These are phyloP conservation scores for Trididemnum clinides DNA, from an alignment of 23 tunicate genomes.

Conservation along the genomic window DNA sequence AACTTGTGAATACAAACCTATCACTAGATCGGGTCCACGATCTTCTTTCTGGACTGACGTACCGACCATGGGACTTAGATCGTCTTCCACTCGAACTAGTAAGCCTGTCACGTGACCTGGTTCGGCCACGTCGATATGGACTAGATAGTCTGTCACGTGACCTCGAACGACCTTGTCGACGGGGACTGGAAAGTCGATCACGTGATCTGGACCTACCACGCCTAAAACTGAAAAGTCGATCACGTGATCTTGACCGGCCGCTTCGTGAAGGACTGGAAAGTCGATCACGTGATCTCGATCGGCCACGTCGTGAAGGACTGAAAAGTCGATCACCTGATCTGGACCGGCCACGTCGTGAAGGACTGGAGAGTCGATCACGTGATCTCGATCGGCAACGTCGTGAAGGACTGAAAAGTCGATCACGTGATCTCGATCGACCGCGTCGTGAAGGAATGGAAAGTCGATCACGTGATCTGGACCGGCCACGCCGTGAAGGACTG, in stretches of 20 bases:
- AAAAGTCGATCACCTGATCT: neutral
- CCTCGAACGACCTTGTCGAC: slow-evolving; percentile 45
- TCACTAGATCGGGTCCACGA: slow-evolving; percentile 66
- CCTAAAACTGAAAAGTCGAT: neutral
- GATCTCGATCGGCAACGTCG: slow-evolving; percentile 61
- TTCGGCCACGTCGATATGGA: slow-evolving; percentile 34
- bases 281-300: neutral
- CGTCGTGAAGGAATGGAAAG: slow-evolving; percentile 15
- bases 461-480: slow-evolving; percentile 52
- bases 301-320: neutral
- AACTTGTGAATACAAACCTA: too few species aligned
- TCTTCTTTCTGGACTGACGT: slow-evolving; percentile 15
- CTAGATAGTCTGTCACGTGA: slow-evolving; percentile 55
- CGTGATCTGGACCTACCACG: neutral
- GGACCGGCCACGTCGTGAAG: neutral
- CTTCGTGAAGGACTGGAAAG: neutral
- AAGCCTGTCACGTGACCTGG: slow-evolving; percentile 39
- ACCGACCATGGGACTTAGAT: neutral
- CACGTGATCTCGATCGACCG: slow-evolving; percentile 37
- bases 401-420: neutral
- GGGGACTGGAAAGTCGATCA: neutral
- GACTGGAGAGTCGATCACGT: neutral
- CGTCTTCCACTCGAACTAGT: neutral
- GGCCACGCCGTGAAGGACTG: slow-evolving; percentile 43
- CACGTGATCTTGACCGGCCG: neutral